phyloP scores from a whole-genome alignment of 2,113 vertebrate genomes.

The Archilochus colubris region DNA sequence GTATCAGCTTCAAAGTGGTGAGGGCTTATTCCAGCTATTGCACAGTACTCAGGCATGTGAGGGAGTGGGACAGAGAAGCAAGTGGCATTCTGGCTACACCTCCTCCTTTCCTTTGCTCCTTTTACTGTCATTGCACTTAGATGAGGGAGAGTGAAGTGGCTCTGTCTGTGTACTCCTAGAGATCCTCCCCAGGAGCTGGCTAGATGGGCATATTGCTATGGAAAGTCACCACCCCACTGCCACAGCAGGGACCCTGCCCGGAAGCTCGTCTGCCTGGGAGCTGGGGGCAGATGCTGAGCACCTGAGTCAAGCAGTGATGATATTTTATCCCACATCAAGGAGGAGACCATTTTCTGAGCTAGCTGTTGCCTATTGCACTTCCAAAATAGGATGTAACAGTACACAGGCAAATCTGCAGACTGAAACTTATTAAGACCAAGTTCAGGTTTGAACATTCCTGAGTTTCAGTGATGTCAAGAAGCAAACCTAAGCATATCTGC shows the following conservation, averaged over 20 bases:
- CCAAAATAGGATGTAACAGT: background rate
- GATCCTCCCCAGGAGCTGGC: background rate
- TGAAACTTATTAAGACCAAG: background rate
- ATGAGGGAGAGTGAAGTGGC: background rate
- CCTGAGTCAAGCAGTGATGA: background rate
- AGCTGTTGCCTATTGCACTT: background rate
- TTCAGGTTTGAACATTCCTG: background rate
- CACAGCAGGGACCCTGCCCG: background rate
- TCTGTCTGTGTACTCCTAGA: background rate
- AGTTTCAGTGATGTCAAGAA: background rate
- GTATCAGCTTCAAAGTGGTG: conserved; percentile 93
- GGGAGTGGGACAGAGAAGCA: background rate
- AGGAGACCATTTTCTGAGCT: background rate
- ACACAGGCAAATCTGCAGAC: background rate
- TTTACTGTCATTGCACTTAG: background rate
- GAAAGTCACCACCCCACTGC: background rate
- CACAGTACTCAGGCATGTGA: background rate
- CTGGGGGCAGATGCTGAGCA: background rate
- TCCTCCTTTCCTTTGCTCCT: background rate
- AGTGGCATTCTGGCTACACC: background rate
- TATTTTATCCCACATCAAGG: background rate
- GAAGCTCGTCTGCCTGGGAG: background rate
- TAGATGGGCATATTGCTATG: background rate
- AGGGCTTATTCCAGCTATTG: conserved; percentile 23
- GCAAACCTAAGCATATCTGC: background rate